These are phyloP conservation scores for Leptinotarsa defecta DNA, from an alignment of 1,140 invertebrate species.

Conservation along the genomic window DNA sequence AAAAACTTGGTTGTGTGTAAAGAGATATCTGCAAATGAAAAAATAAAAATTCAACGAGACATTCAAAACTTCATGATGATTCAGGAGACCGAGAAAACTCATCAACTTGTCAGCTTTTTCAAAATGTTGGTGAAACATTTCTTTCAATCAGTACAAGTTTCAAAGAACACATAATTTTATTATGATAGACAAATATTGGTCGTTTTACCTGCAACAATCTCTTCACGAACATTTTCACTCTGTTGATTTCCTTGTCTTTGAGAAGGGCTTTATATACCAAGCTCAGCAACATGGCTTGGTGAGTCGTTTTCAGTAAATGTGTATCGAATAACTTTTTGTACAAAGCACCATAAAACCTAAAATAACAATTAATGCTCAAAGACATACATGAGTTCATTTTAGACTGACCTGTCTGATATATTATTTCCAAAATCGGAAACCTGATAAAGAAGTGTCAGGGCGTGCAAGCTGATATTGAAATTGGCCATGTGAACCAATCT, in stretches of 20 bases:
- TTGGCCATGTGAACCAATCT: conserved; percentile 84
- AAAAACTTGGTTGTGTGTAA: conserved; percentile 65
- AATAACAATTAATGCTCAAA: conserved; percentile 35
- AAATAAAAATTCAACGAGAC: not conserved
- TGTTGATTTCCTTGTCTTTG: conserved; percentile 71
- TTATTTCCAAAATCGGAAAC: conserved; percentile 67
- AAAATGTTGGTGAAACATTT: too few relatives aligned
- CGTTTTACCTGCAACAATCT: conserved; percentile 76
- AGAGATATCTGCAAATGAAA: conserved; percentile 54
- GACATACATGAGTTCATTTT: not conserved
- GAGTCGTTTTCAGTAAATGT: conserved; percentile 73
- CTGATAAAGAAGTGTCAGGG: conserved; percentile 85
- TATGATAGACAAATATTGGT: not conserved
- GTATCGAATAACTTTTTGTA: conserved; percentile 86
- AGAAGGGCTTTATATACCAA: conserved; percentile 85
- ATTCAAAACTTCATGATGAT: too few relatives aligned
- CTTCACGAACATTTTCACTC: conserved; percentile 88
- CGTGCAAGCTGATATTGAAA: conserved; percentile 85
- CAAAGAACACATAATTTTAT: not conserved
- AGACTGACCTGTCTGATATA: conserved; percentile 61
- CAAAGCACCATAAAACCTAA: conserved; percentile 85
- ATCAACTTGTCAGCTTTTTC: too few relatives aligned
- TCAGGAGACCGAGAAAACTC: too few relatives aligned
- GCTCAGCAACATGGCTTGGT: conserved; percentile 84
- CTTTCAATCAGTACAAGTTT: not conserved